Evolutionary conservation across 2,797 vertebrate genomes (phyloP), one percentile per base, ranked within the genome.

Genomic region (Balearica regulorum): DNA sequence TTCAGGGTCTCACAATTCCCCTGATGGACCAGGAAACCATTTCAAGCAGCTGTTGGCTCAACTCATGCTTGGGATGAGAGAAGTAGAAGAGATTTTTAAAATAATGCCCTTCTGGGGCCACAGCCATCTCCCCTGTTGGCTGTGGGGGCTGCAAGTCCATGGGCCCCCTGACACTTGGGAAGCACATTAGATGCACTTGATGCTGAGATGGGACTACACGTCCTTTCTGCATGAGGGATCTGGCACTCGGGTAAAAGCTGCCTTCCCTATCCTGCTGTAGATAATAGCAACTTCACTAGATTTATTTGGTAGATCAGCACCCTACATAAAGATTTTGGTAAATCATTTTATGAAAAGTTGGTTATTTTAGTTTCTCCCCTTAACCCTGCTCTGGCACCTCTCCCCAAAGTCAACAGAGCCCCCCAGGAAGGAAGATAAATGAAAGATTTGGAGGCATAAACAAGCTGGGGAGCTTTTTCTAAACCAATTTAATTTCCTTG

Each of bases 51-150:
- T 16, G 12, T 49, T 62, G 60, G 41, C 54, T 72, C 37, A 37
- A 16, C 5, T 53, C 5, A 24, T 48, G 10, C 43, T 37, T 83
- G 54, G 66, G 66, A 46, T 0, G 3, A 71, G 13, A 69, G 68
- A 83, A 9, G 18, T 28, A 44, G 64, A 22, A 65, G 35, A 72
- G 65, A 84, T 73, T 81, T 60, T 33, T 72, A 18, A 61, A 71
- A 51, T 1, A 0, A 33, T 73, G 51, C 19, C 16, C 24, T 53
- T 57, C 24, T 37, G 54, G 16, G 39, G 11, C 26, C 0, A 0
- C 39, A 78, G 55, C 11, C 28, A 20, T 48, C 20, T 86, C 35
- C 58, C 17, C 16, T 26, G 37, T 29, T 0, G 1, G 29, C 43
- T 48, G 11, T 49, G 35, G 37, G 70, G 39, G 29, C 58, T 80